phyloP scores from a whole-genome alignment of 2,888 invertebrate species.

The Heteromyza rotundicornis region DNA sequence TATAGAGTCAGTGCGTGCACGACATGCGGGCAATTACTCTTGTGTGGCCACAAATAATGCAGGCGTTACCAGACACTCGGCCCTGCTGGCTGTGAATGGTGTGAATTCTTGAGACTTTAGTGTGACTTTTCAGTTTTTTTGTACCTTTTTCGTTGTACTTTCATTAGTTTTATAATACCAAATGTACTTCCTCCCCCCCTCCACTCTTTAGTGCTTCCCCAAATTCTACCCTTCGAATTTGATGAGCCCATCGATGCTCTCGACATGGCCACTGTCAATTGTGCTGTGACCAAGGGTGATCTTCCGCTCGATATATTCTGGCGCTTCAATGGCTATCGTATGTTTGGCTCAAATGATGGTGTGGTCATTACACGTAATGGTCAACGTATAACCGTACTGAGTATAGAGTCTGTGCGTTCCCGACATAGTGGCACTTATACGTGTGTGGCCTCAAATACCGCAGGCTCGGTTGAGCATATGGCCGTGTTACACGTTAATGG shows the following conservation, averaged over 20 bases:
- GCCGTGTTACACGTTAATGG: conserved; percentile 53
- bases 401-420: conserved; percentile 67
- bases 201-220: conserved; percentile 64
- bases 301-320: conserved; percentile 70
- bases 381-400: conserved; percentile 64
- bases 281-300: conserved; percentile 68
- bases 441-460: conserved; percentile 68
- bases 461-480: conserved; percentile 62
- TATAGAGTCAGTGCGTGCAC: conserved; percentile 69
- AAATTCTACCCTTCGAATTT: conserved; percentile 67
- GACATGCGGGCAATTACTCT: conserved; percentile 70
- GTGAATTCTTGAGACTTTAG: neutral
- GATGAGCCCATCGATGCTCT: conserved; percentile 69
- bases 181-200: neutral
- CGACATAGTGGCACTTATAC: conserved; percentile 69
- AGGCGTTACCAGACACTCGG: conserved; percentile 66
- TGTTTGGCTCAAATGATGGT: conserved; percentile 49
- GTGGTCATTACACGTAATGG: conserved; percentile 45
- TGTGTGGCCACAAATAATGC: conserved; percentile 70
- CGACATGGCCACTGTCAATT: conserved; percentile 66
- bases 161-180: conserved; percentile 10
- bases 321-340: conserved; percentile 68
- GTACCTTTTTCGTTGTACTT: conserved; percentile 4
- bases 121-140: neutral
- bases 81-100: conserved; percentile 70